A percentile compares a stretch with the other conserved stretches of the same genome.
These are phyloP conservation scores for Crotophaga sulcirostris DNA, from an alignment of 2,113 vertebrate genomes.

Conservation along the genomic window DNA sequence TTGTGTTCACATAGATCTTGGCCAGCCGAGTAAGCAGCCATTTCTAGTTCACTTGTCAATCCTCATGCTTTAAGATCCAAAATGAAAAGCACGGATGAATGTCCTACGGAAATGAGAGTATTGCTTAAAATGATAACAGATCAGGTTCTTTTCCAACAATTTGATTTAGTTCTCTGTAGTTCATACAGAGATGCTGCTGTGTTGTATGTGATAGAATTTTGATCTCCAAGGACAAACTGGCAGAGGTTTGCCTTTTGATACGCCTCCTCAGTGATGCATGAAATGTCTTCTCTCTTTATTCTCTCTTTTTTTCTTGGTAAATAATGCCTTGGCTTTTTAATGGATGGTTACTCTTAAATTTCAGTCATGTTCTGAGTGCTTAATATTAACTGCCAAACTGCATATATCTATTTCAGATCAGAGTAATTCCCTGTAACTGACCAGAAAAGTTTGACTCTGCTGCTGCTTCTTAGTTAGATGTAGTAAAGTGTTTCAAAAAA, in stretches of 20 bases:
- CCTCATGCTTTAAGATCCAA: not conserved
- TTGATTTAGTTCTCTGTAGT: not conserved
- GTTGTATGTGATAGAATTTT: not conserved
- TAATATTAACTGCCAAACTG: not conserved
- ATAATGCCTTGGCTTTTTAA: constrained; percentile 2
- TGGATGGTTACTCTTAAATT: not conserved
- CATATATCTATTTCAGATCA: not conserved
- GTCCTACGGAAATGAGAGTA: not conserved
- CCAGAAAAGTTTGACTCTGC: not conserved
- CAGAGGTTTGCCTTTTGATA: not conserved
- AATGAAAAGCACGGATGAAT: not conserved
- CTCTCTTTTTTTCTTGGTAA: not conserved
- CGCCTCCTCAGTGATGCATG: not conserved
- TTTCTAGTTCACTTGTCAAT: not conserved
- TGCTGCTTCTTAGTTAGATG: not conserved
- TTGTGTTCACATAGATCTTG: not conserved
- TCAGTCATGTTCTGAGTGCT: not conserved
- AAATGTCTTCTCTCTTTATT: not conserved
- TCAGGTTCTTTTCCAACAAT: not conserved
- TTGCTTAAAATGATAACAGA: not conserved
- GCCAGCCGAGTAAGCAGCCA: not conserved
- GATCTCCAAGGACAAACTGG: not conserved
- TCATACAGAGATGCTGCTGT: not conserved
- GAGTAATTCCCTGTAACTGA: not conserved
- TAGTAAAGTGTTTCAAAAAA: not conserved